Evolutionary conservation across 92 coral and sea anemone species (phyloP), one percentile per base, ranked within the genome.

Genomic region (Anthopleura xanthogrammica): DNA sequence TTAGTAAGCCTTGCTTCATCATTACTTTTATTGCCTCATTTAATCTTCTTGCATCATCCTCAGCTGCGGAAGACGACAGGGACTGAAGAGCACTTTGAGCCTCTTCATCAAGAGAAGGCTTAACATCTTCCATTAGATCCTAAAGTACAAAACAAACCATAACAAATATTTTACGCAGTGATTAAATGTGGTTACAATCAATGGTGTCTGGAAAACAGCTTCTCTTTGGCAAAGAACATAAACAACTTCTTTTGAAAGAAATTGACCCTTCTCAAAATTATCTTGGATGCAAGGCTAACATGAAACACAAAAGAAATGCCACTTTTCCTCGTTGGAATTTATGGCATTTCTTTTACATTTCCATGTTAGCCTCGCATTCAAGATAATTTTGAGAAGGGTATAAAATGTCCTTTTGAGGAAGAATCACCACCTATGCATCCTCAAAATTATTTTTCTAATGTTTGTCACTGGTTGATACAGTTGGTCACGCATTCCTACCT

Each of bases 71-170:
- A 41, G 92, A 89, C 20, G 87, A 80, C 10, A 94, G 88, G 41
- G 93, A 83, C 48, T 87, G 86, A 50, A 95, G 79, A 7, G 90
- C 88, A n/a, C 82, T 83, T 70, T 89, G 93, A 43, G 85, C 77
- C 12, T 90, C 98, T 41, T 94, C 98, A 75, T 94, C 97, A 17
- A 95, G 85, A 72, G 79, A 78, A 12, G 95, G 83, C 60, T 89
- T 90, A 2, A 95, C 79, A 55, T 90, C 98, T 43, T 94, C 98
- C 91, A 93, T 86, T 73, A 94, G 83, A 76, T 95, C 96, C 98
- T 95, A 70, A 41, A 56, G 60, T 29, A 77, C 65, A 23, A n/a
- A 77, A 77, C 4, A 24, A n/a, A 12, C n/a, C 8, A 1, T 17
- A 52, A 43, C 22, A n/a, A 54, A 46, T 76, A 5, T 22, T 29